Percentiles rank a stretch among this genome's conserved stretches.
These are phyloP conservation scores for Harpagifer antarcticus DNA, from an alignment of 2,797 vertebrate species.

Conservation along the genomic window DNA sequence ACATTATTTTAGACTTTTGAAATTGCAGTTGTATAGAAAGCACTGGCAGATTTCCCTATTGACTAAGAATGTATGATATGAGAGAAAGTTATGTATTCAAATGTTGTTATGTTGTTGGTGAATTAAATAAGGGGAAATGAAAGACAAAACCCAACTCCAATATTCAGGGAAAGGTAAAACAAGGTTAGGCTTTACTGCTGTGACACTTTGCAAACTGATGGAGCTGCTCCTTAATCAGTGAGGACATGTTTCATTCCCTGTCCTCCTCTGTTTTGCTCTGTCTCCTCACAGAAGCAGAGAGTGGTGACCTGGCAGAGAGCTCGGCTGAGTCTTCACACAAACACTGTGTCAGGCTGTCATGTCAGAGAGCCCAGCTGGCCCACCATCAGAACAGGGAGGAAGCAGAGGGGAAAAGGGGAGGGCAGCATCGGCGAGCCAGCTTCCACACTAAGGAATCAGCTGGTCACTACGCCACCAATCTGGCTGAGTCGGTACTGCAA, in stretches of 20 bases:
- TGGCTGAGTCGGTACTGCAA: constrained; percentile 96
- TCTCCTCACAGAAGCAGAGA: constrained; percentile 86
- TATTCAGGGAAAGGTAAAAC: constrained; percentile 28
- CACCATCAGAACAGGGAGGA: constrained; percentile 73
- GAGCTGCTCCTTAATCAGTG: constrained; percentile 47
- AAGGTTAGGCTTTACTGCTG: constrained; percentile 21
- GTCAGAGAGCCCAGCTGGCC: constrained; percentile 74
- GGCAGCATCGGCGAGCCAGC: constrained; percentile 44
- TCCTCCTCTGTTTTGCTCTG: constrained; percentile 32
- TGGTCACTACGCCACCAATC: constrained; percentile 93
- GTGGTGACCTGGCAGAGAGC: constrained; percentile 74
- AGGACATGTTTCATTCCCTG: constrained; percentile 51
- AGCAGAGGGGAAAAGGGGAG: constrained; percentile 67
- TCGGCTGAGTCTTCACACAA: constrained; percentile 76
- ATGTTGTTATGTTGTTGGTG: constrained; percentile 13
- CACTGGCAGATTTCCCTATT: constrained; percentile 4
- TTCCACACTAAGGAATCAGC: constrained; percentile 83
- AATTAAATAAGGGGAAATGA: constrained; percentile 27
- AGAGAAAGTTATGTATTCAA: constrained; percentile 3
- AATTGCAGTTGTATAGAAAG: not conserved
- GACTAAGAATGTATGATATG: not conserved
- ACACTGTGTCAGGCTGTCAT: constrained; percentile 75
- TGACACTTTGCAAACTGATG: constrained; percentile 41
- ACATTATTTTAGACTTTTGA: too few relatives aligned
- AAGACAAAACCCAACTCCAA: constrained; percentile 22